Evolutionary conservation across 1,140 invertebrate genomes (phyloP), one percentile per base, ranked within the genome.

Genomic region (Tetranychus cinnabarinus): DNA sequence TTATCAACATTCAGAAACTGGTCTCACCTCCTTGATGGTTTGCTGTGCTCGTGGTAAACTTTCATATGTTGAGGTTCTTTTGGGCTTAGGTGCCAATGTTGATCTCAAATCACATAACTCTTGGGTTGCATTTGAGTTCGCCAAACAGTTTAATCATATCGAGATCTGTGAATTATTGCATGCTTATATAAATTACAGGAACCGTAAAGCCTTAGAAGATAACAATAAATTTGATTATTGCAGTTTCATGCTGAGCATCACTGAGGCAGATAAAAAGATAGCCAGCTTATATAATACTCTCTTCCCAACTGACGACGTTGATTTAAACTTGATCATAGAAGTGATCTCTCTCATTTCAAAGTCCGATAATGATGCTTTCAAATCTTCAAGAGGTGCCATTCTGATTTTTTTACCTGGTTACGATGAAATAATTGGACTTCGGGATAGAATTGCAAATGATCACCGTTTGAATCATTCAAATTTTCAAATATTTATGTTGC

Each of bases 331-430:
- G 52, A 54, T 8, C 52, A 23, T 13, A 15, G 10, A 13, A 8
- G 31, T 54, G 52, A 54, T 54, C 15, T 8, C 7, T 13, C 7
- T 54, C 8, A 15, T 23, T 23, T 23, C 23, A 23, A 23, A 23
- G 8, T 13, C 31, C 33, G 52, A 54, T 54, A n/a, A 8, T 54
- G 8, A 54, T 15, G 7, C 23, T 8, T 8, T 33, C 15, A 8
- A 46, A 3, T 36, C 42, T 23, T 10, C 5, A 3, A 31, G 75
- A 80, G 89, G 69, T 93, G 95, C 0, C 93, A 98, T 76, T 74
- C 97, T 8, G 74, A 98, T 3, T 66, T 99, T 99, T 75, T 76
- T 98, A 63, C 95, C 89, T 71, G 95, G 95, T 31, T 84, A 93
- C 67, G 84, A 83, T 69, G 95, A 98, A 76, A 98, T 99, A 64